A percentile compares a stretch with the other conserved stretches of the same genome.
phyloP scores from a whole-genome alignment of 1,140 invertebrate genomes.

The Papilio glaucus region DNA sequence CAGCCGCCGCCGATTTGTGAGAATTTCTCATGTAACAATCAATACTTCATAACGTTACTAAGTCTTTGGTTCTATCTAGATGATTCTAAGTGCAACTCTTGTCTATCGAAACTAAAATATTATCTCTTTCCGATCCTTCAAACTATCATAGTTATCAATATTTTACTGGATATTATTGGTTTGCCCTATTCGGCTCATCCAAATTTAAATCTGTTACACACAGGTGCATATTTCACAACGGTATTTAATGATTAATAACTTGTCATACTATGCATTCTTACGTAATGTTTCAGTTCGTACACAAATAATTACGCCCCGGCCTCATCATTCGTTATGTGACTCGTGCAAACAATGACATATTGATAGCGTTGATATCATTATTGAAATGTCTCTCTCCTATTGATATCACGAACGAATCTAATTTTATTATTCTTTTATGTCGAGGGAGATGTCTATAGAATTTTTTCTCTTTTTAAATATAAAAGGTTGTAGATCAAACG shows the following conservation, averaged over 20 bases:
- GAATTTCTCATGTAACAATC: not conserved
- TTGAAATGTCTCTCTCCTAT: slow-evolving; percentile 2
- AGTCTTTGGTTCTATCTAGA: not conserved
- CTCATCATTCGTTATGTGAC: slow-evolving; percentile 10
- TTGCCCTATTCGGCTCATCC: too few species aligned
- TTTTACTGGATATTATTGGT: too few species aligned
- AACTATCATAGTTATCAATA: too few species aligned
- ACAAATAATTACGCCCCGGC: slow-evolving; percentile 17
- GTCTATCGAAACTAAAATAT: not conserved
- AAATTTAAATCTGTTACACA: too few species aligned
- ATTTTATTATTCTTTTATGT: not conserved
- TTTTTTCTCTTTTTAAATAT: too few species aligned
- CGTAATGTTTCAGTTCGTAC: not conserved
- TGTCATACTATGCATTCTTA: slow-evolving; percentile 13
- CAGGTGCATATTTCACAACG: not conserved
- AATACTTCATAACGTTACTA: not conserved
- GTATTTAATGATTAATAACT: not conserved
- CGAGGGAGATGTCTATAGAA: too few species aligned
- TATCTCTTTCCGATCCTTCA: too few species aligned
- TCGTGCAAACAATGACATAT: slow-evolving; percentile 5
- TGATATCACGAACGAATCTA: not conserved
- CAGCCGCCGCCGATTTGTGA: not conserved
- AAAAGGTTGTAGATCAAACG: too few species aligned
- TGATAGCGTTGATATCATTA: slow-evolving; percentile 15
- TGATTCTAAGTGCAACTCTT: not conserved